Base-by-base conservation (phyloP, 2,113 vertebrate genomes). In the Cololabis saira region DNA sequence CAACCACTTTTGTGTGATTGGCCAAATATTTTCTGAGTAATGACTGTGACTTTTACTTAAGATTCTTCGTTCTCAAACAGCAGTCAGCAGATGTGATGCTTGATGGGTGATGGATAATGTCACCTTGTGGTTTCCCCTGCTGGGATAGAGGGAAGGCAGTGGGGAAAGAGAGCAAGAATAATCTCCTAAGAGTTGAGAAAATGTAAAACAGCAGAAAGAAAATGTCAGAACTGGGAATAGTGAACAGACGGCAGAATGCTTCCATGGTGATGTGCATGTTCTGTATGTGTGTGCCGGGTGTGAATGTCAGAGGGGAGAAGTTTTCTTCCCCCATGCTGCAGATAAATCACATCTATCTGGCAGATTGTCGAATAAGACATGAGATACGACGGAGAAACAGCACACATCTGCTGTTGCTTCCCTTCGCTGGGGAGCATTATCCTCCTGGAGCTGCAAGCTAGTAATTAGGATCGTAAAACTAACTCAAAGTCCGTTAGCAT, bases 281-380 rank as follows among this genome's bases (percentile, higher is more conserved):
- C 74, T 78, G 63, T 70, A 52, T 1, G 27, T 74, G 62, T 60
- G 74, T 68, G 71, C 52, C 42, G 77, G 73, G 80, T 87, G 79
- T 84, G 80, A 89, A 82, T 78, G 86, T 87, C 81, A 82, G 74
- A 84, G 76, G 82, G 81, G 75, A 58, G 71, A 80, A 63, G 76
- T 58, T 69, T 78, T 85, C 50, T 71, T 49, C 71, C 78, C 76
- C 63, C 76, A 51, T 74, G 80, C 61, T 52, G 41, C 69, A 58
- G 55, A 88, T 91, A 87, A 90, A 89, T 93, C 81, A 77, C 87
- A 88, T 82, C 81, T 74, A 90, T 88, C 82, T 81, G 78, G 72
- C 77, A 74, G 56, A 81, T 73, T 68, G 61, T 81, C 37, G 71
- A 79, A 75, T 69, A 78, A 90, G 84, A 82, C 81, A 80, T 91